Conservation (phyloP, 2,888 invertebrate genomes). For the Diplolepis rosae region DNA sequence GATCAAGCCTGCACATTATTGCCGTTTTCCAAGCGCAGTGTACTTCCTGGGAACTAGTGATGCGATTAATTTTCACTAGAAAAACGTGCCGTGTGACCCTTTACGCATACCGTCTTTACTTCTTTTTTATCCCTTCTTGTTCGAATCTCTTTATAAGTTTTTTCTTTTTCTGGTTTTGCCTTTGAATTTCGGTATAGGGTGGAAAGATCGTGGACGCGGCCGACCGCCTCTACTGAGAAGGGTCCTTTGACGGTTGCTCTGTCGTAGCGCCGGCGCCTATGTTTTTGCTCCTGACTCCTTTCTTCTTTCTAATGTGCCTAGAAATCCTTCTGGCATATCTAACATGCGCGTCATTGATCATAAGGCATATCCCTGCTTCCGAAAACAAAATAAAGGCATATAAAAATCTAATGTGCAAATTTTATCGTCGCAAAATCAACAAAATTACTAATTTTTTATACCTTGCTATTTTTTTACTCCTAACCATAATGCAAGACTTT, state of each 20-base stretch:
- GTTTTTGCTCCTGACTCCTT: slow-evolving; percentile 57
- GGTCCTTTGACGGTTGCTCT: slow-evolving; percentile 65
- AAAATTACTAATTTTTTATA: too few relatives aligned
- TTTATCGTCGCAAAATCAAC: too few relatives aligned
- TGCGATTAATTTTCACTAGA: slow-evolving; percentile 56
- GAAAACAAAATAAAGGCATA: not conserved
- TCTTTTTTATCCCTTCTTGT: slow-evolving; percentile 48
- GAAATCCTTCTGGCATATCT: slow-evolving; percentile 27
- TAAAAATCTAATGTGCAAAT: not conserved
- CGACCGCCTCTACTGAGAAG: slow-evolving; percentile 47
- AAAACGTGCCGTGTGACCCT: slow-evolving; percentile 48
- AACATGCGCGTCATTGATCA: slow-evolving; percentile 27
- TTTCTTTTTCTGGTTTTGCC: slow-evolving; percentile 39
- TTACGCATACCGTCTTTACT: slow-evolving; percentile 48
- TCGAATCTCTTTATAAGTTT: slow-evolving; percentile 33
- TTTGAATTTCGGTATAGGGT: slow-evolving; percentile 57
- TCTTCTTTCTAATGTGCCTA: slow-evolving; percentile 27
- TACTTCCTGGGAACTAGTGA: slow-evolving; percentile 52
- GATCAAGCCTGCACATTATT: slow-evolving; percentile 20
- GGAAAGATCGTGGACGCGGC: slow-evolving; percentile 39
- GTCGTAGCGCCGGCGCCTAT: slow-evolving; percentile 70
- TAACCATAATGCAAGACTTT: too few relatives aligned
- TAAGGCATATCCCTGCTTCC: slow-evolving; percentile 3
- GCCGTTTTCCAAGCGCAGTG: slow-evolving; percentile 42
- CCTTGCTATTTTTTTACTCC: too few relatives aligned